A percentile compares a stretch with the other conserved stretches of the same genome.
These are phyloP conservation scores for Erannis defoliaria DNA, from an alignment of 2,888 invertebrate species.

Conservation along the genomic window DNA sequence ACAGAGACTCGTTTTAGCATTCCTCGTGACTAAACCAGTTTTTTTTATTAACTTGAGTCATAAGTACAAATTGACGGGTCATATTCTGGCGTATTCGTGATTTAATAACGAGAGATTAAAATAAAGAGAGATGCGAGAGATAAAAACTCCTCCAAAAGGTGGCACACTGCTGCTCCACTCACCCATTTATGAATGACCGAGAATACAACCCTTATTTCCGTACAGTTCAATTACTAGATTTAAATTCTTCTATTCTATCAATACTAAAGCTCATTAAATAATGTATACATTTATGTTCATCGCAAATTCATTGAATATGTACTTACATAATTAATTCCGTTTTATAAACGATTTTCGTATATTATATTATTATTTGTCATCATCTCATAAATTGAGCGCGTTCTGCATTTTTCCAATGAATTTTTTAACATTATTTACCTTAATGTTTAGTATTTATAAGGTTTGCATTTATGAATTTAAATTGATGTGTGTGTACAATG, in stretches of 20 bases:
- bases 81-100: neutral
- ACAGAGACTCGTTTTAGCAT: neutral
- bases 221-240: slow-evolving; percentile 1
- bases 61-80: neutral
- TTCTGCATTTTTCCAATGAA: slow-evolving; percentile 7
- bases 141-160: no score
- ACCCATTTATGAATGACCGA: no score
- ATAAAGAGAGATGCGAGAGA: no score
- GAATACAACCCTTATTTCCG: neutral
- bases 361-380: neutral
- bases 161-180: no score
- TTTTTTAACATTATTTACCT: slow-evolving; percentile 46
- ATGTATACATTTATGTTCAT: neutral
- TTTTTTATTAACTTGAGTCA: neutral
- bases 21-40: neutral
- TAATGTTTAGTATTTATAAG: slow-evolving; percentile 41
- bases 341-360: neutral
- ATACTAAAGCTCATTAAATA: no score
- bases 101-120: no score
- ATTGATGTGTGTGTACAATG: slow-evolving; percentile 43
- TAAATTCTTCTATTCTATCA: neutral
- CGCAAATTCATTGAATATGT: neutral
- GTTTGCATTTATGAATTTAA: slow-evolving; percentile 52
- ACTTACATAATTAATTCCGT: neutral
- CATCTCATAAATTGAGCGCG: neutral